Evolutionary conservation across 2,888 invertebrate species (phyloP).

Genomic region (Clostera curtula): DNA sequence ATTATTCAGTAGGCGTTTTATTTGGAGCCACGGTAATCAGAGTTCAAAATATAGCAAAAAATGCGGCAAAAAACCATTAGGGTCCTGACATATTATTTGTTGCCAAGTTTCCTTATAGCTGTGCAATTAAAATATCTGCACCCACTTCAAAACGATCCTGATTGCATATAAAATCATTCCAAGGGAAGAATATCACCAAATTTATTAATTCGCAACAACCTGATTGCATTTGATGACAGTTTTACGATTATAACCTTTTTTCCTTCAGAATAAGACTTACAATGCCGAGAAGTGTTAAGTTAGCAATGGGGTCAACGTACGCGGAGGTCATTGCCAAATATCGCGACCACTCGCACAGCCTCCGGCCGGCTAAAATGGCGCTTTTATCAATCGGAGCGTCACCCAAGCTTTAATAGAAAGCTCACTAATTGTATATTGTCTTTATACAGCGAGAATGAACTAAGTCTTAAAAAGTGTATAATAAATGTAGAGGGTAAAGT

Average conservation of each 20-base stretch:
- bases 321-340: constrained; percentile 70
- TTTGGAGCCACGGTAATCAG: too few relatives aligned
- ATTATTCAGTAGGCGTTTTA: constrained; percentile 9
- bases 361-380: constrained; percentile 52
- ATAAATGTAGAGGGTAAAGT: too few relatives aligned
- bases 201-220: constrained; percentile 17
- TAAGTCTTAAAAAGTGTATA: too few relatives aligned
- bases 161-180: constrained; percentile 11
- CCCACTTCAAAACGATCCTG: constrained; percentile 8
- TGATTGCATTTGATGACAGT: constrained; percentile 10
- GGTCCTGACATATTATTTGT: too few relatives aligned
- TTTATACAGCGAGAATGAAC: too few relatives aligned
- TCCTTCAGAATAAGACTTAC: constrained; percentile 19
- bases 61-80: too few relatives aligned
- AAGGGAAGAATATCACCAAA: constrained; percentile 12
- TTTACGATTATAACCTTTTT: constrained; percentile 12
- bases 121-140: constrained; percentile 13
- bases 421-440: too few relatives aligned
- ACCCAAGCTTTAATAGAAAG: too few relatives aligned
- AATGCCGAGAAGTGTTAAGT: constrained; percentile 11
- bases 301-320: constrained; percentile 45
- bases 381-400: constrained; percentile 25
- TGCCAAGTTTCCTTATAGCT: too few relatives aligned
- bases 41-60: too few relatives aligned
- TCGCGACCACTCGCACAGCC: constrained; percentile 47